These are phyloP conservation scores for Sarcophaga peregrina DNA, from an alignment of 1,140 invertebrate genomes.

Conservation along the genomic window DNA sequence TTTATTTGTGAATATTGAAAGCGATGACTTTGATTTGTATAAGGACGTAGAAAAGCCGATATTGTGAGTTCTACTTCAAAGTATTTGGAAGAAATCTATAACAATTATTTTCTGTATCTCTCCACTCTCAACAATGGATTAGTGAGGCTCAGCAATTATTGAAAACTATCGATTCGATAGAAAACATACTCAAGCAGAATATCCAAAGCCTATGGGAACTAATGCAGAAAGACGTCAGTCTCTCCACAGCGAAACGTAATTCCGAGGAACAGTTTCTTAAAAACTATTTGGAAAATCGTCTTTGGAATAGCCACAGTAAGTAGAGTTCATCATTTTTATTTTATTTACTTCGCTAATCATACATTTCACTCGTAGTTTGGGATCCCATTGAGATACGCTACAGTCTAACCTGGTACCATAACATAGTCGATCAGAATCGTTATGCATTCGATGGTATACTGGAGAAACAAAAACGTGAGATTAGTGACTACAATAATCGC, in stretches of 20 bases:
- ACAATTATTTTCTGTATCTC: not conserved
- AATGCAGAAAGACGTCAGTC: not conserved
- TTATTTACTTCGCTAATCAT: too few relatives aligned
- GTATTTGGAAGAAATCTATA: not conserved
- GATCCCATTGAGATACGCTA: slow-evolving; percentile 33
- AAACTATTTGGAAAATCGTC: not conserved
- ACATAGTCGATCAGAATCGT: not conserved
- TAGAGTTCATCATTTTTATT: too few relatives aligned
- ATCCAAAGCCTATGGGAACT: not conserved
- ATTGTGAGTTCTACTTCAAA: not conserved
- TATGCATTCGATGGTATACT: not conserved
- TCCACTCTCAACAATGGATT: not conserved
- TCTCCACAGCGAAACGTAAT: not conserved
- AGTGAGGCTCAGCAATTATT: not conserved
- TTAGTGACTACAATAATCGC: not conserved
- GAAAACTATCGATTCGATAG: not conserved
- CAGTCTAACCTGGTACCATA: not conserved
- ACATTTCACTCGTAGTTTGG: not conserved
- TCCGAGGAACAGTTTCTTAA: not conserved
- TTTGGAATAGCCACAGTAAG: slow-evolving; percentile 18
- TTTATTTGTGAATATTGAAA: not conserved
- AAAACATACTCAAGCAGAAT: not conserved
- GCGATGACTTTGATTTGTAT: not conserved
- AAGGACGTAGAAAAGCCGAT: not conserved
- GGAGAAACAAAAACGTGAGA: not conserved